A percentile compares a stretch with the other conserved stretches of the same genome.
Conservation (phyloP, 2,113 vertebrate species). For the Thunnus thynnus region DNA sequence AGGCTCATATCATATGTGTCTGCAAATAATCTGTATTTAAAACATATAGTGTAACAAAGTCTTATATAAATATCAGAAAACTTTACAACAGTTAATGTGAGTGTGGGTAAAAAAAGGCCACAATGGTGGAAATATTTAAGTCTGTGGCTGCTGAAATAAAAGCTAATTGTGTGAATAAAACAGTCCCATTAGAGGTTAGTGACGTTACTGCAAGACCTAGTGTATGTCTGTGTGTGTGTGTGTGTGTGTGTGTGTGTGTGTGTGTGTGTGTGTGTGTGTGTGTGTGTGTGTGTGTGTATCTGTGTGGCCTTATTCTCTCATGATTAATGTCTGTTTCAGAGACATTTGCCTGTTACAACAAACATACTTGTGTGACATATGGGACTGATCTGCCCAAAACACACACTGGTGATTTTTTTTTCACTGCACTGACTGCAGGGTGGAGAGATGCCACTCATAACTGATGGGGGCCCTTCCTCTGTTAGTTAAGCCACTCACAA, state of each 20-base stretch:
- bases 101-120: background rate
- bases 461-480: slow-evolving; percentile 34
- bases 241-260: no score
- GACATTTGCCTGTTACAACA: background rate
- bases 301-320: no score
- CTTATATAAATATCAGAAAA: background rate
- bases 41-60: background rate
- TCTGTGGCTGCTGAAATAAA: background rate
- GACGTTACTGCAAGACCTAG: background rate
- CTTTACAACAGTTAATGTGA: background rate
- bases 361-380: background rate
- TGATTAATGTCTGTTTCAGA: background rate
- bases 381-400: background rate
- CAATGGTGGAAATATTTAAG: no score
- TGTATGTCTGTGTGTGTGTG: background rate
- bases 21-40: background rate
- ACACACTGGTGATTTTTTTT: background rate
- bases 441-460: slow-evolving; percentile 22
- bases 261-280: no score
- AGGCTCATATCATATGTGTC: background rate
- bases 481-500: slow-evolving; percentile 47
- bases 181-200: background rate
- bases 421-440: slow-evolving; percentile 1
- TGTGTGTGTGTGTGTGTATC: no score
- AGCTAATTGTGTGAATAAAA: background rate